Evolutionary conservation across 2,888 invertebrate species (phyloP), one percentile per base, ranked within the genome.

Genomic region (Eupithecia exiguata): DNA sequence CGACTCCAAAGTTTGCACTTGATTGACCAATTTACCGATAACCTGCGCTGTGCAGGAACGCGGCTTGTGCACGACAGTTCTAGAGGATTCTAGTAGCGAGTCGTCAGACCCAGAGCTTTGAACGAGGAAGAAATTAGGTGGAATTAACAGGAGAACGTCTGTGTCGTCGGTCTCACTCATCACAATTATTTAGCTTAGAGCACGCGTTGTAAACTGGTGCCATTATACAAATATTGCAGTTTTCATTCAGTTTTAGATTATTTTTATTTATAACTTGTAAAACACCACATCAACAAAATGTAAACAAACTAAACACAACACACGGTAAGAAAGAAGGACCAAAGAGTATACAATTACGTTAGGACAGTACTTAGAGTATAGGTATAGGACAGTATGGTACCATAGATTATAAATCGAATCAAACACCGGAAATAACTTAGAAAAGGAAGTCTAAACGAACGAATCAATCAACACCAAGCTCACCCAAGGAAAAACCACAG

Each of bases 131-230:
- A 97, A 96, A 88, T 97, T 96, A 18, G 97, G 97, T 77, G 97
- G 97, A 87, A 97, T 97, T 82, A 97, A 90, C 82, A 98, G 91
- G 79, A 98, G 94, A 84, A 97, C 96, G 91, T 98, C 97, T 6
- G 97, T 98, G 92, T 97, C 97, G 95, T 97, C 97, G 78, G 94
- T 94, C 79, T 94, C 94, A 94, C 94, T 94, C 94, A 95, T 95
- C 84, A 91, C 94, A 91, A 80, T 81, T 79, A 80, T 73, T 82
- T 75, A 76, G 78, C 72, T 40, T 69, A 77, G 74, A 77, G 77
- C 65, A 49, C 61, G 74, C 70, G 69, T 69, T 65, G 70, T 76
- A 86, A 85, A 82, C 70, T 79, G 71, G 75, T 82, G 90, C 92
- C 93, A 92, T 93, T 82, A 88, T 92, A 87, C 21, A 58, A 43